phyloP scores from a whole-genome alignment of 2,888 invertebrate species.

The Heliconius erato region DNA sequence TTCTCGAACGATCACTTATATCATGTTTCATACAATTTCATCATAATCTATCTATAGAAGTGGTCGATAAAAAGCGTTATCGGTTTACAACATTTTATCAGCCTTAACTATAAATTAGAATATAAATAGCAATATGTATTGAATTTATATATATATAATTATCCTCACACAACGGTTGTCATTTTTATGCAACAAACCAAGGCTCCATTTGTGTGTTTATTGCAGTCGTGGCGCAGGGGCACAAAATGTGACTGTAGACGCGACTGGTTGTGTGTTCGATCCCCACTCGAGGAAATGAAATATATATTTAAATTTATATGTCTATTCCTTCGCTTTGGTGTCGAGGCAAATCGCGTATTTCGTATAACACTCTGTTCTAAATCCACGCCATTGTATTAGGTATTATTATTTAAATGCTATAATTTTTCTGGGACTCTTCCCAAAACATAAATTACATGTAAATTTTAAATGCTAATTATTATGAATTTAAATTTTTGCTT shows the following conservation, averaged over 20 bases:
- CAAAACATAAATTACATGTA: not conserved
- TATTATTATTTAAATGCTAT: not conserved
- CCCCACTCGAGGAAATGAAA: too few relatives aligned
- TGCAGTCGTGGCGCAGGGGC: too few relatives aligned
- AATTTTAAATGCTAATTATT: too few relatives aligned
- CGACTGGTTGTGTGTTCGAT: too few relatives aligned
- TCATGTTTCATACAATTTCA: slow-evolving; percentile 17
- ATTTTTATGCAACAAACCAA: not conserved
- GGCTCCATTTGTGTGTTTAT: too few relatives aligned
- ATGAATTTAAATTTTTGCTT: too few relatives aligned
- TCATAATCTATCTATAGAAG: slow-evolving; percentile 7
- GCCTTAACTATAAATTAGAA: not conserved
- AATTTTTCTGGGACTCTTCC: not conserved
- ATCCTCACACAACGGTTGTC: not conserved
- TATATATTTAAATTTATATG: too few relatives aligned
- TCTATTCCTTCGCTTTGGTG: too few relatives aligned
- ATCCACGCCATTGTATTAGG: not conserved
- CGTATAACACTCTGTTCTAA: slow-evolving; percentile 15
- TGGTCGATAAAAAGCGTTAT: slow-evolving; percentile 13
- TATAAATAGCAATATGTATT: not conserved
- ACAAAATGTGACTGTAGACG: too few relatives aligned
- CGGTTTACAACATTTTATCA: slow-evolving; percentile 7
- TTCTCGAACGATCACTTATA: slow-evolving; percentile 14
- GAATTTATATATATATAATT: not conserved
- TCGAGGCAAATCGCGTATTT: not conserved